phyloP scores from a whole-genome alignment of 2,113 vertebrate species.

The Pelusios castaneus region DNA sequence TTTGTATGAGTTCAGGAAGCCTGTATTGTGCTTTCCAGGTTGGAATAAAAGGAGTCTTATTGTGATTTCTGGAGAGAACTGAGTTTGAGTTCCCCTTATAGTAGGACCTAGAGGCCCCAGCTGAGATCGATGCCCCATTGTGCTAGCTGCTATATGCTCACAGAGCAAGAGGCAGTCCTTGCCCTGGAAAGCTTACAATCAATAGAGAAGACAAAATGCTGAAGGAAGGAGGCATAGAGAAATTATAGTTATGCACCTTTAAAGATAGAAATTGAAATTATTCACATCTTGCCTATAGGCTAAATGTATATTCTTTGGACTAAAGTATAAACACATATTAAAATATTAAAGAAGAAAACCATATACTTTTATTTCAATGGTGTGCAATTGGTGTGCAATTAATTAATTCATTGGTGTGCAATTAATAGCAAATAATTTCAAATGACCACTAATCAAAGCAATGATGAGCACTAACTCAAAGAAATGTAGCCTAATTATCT shows the following conservation, averaged over 20 bases:
- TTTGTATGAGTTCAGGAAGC: neutral
- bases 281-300: neutral
- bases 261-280: neutral
- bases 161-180: neutral
- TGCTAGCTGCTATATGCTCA: neutral
- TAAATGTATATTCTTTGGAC: neutral
- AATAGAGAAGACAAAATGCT: neutral
- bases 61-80: neutral
- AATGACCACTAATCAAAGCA: neutral
- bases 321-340: neutral
- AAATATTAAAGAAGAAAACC: neutral
- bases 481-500: neutral
- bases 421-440: neutral
- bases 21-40: neutral
- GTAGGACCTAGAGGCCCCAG: neutral
- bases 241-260: neutral
- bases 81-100: neutral
- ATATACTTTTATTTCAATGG: neutral
- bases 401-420: neutral
- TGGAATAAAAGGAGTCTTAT: neutral
- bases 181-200: neutral
- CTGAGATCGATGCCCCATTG: neutral
- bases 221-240: neutral
- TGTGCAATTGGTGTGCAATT: no score
- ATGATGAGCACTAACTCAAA: neutral